Conservation (phyloP, 2,888 invertebrate species). For the Zootermopsis nevadensis region DNA sequence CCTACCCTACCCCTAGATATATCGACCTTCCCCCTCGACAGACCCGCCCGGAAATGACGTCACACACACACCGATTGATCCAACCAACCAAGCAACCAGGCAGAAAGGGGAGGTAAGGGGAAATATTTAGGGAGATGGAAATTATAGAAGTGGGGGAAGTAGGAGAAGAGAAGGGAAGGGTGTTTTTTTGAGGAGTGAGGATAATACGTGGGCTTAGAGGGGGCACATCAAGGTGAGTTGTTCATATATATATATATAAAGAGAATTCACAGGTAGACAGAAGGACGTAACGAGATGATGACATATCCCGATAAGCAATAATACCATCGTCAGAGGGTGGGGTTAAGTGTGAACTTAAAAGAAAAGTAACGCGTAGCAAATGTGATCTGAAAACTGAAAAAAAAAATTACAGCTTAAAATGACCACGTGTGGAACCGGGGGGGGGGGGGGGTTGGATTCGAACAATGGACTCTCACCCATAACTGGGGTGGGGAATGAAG, state of each 20-base stretch:
- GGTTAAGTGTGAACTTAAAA: too few species aligned
- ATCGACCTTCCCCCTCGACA: conserved; percentile 46
- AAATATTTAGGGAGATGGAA: conserved; percentile 21
- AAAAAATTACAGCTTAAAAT: too few species aligned
- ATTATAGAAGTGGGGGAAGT: conserved; percentile 24
- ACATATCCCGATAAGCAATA: too few species aligned
- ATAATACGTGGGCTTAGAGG: conserved; percentile 11
- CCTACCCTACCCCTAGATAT: conserved; percentile 44
- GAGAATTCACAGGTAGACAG: not conserved
- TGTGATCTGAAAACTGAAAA: too few species aligned
- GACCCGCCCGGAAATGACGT: conserved; percentile 47
- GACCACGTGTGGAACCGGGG: too few species aligned
- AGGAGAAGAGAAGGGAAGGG: not conserved
- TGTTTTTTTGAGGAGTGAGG: conserved; percentile 23
- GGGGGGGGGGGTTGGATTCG: too few species aligned
- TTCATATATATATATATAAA: conserved; percentile 32
- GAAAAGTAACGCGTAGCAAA: too few species aligned
- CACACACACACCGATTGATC: conserved; percentile 49
- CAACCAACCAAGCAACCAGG: conserved; percentile 45
- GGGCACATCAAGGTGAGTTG: not conserved
- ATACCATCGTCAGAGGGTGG: too few species aligned
- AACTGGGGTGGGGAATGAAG: too few species aligned
- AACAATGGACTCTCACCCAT: too few species aligned
- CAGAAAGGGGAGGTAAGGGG: conserved; percentile 22
- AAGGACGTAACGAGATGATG: too few species aligned